Percentiles rank a stretch among this genome's conserved stretches.
Evolutionary conservation across 2,888 invertebrate species (phyloP).

Genomic region (Thymelicus acteon): DNA sequence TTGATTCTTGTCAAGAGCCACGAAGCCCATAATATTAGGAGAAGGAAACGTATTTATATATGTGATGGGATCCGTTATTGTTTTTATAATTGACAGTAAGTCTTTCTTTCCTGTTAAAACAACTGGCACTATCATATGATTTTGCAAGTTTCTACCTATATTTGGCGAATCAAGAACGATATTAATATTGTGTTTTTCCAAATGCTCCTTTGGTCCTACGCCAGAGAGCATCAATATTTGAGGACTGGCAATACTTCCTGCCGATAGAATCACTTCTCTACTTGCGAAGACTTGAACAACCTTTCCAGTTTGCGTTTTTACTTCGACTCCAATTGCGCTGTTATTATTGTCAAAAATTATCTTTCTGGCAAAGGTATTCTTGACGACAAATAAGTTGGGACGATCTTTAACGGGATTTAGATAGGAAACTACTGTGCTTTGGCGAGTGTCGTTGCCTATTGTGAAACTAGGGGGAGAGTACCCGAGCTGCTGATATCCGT

Average conservation of each 20-base stretch:
- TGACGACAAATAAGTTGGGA: conserved; percentile 57
- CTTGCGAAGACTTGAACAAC: conserved; percentile 44
- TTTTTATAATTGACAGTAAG: conserved; percentile 43
- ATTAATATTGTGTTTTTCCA: conserved; percentile 52
- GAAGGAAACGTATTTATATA: conserved; percentile 53
- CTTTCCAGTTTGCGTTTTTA: conserved; percentile 47
- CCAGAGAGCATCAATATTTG: conserved; percentile 67
- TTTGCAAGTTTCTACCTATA: conserved; percentile 63
- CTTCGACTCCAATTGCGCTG: conserved; percentile 54
- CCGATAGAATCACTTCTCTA: conserved; percentile 63
- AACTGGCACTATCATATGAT: conserved; percentile 57
- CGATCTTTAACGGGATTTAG: conserved; percentile 54
- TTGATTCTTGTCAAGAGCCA: conserved; percentile 56
- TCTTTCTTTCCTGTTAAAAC: conserved; percentile 48
- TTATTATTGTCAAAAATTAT: conserved; percentile 50
- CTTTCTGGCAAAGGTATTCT: conserved; percentile 55
- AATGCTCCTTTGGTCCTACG: conserved; percentile 58
- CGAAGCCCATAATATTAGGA: conserved; percentile 55
- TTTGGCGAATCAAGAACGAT: conserved; percentile 52
- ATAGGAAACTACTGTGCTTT: conserved; percentile 56
- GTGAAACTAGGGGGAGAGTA: conserved; percentile 53
- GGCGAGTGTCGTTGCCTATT: conserved; percentile 49
- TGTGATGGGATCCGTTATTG: conserved; percentile 46
- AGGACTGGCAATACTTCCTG: conserved; percentile 62
- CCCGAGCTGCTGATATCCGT: conserved; percentile 58